phyloP scores from a whole-genome alignment of 2,797 vertebrate genomes.

The Onychomys torridus region DNA sequence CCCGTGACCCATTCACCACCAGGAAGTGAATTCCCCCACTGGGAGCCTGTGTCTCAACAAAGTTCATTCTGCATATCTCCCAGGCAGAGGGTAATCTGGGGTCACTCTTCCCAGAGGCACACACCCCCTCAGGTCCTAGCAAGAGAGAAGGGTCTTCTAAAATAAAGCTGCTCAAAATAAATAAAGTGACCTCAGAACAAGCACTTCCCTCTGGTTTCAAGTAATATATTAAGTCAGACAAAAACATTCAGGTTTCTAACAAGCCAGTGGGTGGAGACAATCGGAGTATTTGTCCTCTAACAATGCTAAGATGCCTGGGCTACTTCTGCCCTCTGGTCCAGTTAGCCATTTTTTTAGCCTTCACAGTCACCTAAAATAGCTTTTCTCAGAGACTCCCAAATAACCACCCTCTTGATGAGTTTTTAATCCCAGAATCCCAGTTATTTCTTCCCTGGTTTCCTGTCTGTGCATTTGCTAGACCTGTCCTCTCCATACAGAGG shows the following conservation, averaged over 20 bases:
- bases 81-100: constrained; percentile 27
- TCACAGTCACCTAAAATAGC: not conserved
- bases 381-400: not conserved
- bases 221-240: constrained; percentile 32
- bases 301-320: not conserved
- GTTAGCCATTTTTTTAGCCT: not conserved
- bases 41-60: constrained; percentile 27
- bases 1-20: constrained; percentile 69
- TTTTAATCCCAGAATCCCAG: not conserved
- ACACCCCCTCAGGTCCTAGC: not conserved
- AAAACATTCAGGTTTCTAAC: not conserved
- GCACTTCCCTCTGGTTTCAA: not conserved
- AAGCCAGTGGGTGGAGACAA: not conserved
- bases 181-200: constrained; percentile 5
- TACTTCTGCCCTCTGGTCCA: not conserved
- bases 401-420: not conserved
- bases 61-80: not conserved
- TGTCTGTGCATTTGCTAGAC: not conserved
- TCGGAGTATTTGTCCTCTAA: too few relatives aligned
- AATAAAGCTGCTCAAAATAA: constrained; percentile 1
- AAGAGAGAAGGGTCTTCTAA: not conserved
- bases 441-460: not conserved
- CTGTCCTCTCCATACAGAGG: not conserved
- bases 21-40: constrained; percentile 61
- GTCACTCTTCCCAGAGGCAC: not conserved